Base-by-base conservation (phyloP, 2,888 invertebrate genomes). In the Miltochrista miniata region DNA sequence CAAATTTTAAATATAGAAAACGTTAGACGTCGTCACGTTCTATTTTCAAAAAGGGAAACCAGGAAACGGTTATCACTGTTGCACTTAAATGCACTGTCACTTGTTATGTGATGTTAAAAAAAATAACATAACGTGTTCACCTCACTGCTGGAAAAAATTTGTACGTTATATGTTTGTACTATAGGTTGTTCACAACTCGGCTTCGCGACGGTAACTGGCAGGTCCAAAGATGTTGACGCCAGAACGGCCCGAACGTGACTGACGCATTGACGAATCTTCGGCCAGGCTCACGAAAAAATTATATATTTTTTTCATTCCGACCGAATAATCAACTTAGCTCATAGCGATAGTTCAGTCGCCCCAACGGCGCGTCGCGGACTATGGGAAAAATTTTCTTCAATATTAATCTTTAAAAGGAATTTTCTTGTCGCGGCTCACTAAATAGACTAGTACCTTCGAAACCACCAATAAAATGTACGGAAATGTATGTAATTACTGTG, bases 261-360 rank as follows among this genome's bases (percentile, higher is more conserved):
- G 90, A 87, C 89, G 89, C 87, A 82, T 81, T 85, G 87, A 85
- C 88, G 87, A 86, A 88, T 89, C 89, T 88, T 86, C 83, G 80
- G 76, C 74, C 79, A 79, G 83, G 80, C 84, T 78, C 81, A 87
- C 89, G 84, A 89, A 90, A 86, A 90, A 89, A 84, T 79, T 81
- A 83, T 81, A 83, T 81, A 83, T 85, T 86, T 87, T 90, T 90
- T 90, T 87, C 81, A 81, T 81, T 83, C 83, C 79, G 72, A 68
- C 83, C 82, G 88, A 87, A 90, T 90, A 88, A 87, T 87, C 89
- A 87, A 85, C 89, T 86, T 84, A 81, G 82, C 81, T 86, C 83
- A 81, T 87, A 89, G 89, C 81, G 81, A 85, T 89, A 90, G 91
- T 90, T 90, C 90, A 90, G 70, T 88, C 79, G 80, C 87, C 89